phyloP scores from a whole-genome alignment of 2,888 invertebrate species.

The Agrochola lota region DNA sequence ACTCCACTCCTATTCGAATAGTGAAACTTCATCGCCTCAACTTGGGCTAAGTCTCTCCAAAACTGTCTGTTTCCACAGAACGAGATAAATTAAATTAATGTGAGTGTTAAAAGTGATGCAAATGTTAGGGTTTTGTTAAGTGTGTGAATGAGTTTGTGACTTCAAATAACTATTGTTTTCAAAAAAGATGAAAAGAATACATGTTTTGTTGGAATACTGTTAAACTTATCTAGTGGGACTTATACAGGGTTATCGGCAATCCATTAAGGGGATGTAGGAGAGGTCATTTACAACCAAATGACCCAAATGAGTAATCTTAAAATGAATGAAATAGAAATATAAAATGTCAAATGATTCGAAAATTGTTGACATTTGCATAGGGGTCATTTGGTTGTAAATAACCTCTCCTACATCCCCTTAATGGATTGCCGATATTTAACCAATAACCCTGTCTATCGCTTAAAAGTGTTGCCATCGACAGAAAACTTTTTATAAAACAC shows the following conservation, averaged over 20 bases:
- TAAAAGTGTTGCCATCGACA: background rate
- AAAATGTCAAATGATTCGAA: too few species aligned
- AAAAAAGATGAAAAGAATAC: background rate
- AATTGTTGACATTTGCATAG: too few species aligned
- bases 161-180: background rate
- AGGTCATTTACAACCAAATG: too few species aligned
- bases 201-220: background rate
- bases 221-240: background rate
- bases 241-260: too few species aligned
- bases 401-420: too few species aligned
- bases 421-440: too few species aligned
- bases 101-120: slow-evolving; percentile 64
- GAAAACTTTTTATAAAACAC: background rate
- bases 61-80: slow-evolving; percentile 74
- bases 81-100: slow-evolving; percentile 80
- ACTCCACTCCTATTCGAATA: slow-evolving; percentile 67
- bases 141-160: background rate
- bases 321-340: too few species aligned
- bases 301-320: too few species aligned
- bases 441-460: background rate
- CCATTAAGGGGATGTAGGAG: too few species aligned
- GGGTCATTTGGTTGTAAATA: too few species aligned
- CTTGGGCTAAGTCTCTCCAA: slow-evolving; percentile 69
- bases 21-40: slow-evolving; percentile 70
- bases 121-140: slow-evolving; percentile 11